Percentiles rank a stretch among this genome's conserved stretches.
Conservation (phyloP, 1,140 invertebrate species). For the Manduca sexta region DNA sequence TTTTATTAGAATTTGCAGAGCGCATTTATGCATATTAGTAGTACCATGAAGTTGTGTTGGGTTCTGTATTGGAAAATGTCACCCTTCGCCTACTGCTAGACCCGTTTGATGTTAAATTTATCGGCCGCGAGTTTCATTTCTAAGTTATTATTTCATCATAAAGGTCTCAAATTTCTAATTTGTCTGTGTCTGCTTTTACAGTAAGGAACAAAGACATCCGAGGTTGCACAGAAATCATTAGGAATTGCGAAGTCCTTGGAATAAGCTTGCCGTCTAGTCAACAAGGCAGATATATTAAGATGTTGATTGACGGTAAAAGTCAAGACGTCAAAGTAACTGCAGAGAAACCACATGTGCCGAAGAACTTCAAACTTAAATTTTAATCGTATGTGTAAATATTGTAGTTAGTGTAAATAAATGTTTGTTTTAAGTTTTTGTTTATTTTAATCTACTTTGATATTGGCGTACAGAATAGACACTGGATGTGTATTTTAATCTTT, state of each 20-base stretch:
- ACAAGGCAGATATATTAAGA: constrained; percentile 51
- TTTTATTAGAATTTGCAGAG: no score
- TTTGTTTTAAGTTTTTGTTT: background rate
- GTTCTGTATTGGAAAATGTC: no score
- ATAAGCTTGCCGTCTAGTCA: constrained; percentile 41
- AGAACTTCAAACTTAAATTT: constrained; percentile 58
- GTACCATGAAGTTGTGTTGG: no score
- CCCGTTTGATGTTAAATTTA: no score
- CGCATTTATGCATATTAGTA: no score
- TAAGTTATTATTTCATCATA: no score
- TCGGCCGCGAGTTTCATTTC: no score
- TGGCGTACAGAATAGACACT: no score
- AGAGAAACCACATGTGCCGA: constrained; percentile 16
- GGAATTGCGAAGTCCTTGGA: constrained; percentile 51
- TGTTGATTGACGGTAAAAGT: constrained; percentile 41
- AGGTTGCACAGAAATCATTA: constrained; percentile 51
- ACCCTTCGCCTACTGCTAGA: no score
- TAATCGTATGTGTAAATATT: constrained; percentile 17
- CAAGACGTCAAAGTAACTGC: constrained; percentile 12
- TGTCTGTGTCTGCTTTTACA: constrained; percentile 33
- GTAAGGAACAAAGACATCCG: constrained; percentile 50
- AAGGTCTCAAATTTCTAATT: no score
- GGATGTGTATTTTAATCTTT: no score
- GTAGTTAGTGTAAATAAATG: background rate
- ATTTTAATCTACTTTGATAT: background rate